Evolutionary conservation across 2,113 vertebrate species (phyloP).

Genomic region (Columbina picui): DNA sequence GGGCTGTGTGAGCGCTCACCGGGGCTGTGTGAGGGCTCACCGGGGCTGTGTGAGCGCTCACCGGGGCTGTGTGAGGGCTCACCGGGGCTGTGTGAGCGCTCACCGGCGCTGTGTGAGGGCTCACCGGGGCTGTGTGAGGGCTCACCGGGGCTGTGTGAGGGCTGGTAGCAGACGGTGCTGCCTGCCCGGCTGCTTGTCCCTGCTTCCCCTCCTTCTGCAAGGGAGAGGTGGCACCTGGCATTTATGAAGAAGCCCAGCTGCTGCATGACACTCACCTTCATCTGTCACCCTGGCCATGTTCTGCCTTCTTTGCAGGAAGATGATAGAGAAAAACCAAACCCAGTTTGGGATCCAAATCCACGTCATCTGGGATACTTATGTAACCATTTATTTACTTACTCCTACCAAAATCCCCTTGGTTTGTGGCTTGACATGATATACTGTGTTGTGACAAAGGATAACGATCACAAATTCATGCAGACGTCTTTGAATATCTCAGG

Average conservation of each 20-base stretch:
- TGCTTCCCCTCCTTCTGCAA: neutral
- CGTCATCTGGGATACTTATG: neutral
- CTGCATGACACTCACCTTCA: neutral
- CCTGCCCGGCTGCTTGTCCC: neutral
- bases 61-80: accelerated
- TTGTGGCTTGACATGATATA: neutral
- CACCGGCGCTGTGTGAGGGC: too few species aligned
- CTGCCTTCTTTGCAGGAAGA: neutral
- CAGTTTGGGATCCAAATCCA: neutral
- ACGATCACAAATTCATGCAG: neutral
- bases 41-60: accelerated
- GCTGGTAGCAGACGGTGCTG: neutral
- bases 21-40: neutral
- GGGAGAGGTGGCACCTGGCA: neutral
- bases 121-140: accelerated
- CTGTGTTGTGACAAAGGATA: neutral
- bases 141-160: neutral
- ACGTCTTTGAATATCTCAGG: neutral
- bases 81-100: accelerated
- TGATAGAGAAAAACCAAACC: neutral
- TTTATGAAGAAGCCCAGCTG: neutral
- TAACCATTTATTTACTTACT: neutral
- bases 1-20: neutral
- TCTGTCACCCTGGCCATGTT: neutral
- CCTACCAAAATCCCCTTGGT: neutral